Conservation (phyloP, 1,140 invertebrate species). For the Conus betulinus region DNA sequence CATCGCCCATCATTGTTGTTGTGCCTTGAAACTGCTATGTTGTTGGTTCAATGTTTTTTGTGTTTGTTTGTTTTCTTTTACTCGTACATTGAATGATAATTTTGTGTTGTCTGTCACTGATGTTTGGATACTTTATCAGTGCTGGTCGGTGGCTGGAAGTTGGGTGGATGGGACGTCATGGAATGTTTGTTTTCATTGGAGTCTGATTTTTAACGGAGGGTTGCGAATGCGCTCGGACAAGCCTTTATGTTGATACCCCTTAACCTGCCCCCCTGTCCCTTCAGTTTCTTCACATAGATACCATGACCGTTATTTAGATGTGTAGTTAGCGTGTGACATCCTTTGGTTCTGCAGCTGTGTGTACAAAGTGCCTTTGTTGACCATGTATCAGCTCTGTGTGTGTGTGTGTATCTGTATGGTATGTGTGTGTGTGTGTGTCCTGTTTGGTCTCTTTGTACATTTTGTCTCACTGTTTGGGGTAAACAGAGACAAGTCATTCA, state of each 20-base stretch:
- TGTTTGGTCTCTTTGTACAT: no score
- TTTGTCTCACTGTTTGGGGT: no score
- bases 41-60: no score
- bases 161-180: background rate
- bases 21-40: no score
- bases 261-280: background rate
- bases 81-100: no score
- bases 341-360: background rate
- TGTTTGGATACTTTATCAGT: background rate
- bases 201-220: constrained; percentile 9
- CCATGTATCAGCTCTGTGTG: no score
- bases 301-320: background rate
- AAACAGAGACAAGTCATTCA: no score
- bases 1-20: no score
- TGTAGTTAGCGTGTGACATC: background rate
- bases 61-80: no score
- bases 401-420: no score
- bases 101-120: no score
- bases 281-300: background rate
- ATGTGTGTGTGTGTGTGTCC: no score
- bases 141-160: background rate
- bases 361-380: background rate
- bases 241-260: background rate
- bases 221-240: constrained; percentile 29
- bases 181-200: background rate